Percentiles rank a stretch among this genome's conserved stretches.
Evolutionary conservation across 53 echinoderm and acorn worm species (phyloP).

Genomic region (Echinarachnius parma): DNA sequence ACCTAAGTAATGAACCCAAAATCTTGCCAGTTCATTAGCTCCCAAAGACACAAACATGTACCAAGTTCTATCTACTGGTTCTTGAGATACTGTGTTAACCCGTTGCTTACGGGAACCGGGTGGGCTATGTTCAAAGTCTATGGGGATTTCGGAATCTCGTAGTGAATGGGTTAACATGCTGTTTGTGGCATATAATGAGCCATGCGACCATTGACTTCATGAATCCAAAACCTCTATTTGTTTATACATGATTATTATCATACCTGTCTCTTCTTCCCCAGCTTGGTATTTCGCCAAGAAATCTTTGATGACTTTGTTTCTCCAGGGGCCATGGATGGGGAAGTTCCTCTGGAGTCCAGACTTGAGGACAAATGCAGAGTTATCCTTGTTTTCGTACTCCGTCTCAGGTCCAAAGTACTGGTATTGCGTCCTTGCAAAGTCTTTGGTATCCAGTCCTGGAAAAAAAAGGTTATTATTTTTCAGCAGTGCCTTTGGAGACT

Average conservation of each 20-base stretch:
- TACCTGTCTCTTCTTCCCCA: slow-evolving; percentile 53
- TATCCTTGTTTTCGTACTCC: slow-evolving; percentile 49
- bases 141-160: no score
- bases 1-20: no score
- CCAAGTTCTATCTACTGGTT: no score
- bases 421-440: slow-evolving; percentile 45
- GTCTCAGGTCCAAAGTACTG: slow-evolving; percentile 52
- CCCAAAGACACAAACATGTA: no score
- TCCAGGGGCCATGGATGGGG: slow-evolving; percentile 67
- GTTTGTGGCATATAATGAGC: no score
- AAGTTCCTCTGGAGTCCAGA: slow-evolving; percentile 43
- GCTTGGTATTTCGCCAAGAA: slow-evolving; percentile 48
- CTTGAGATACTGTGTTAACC: no score
- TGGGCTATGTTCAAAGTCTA: no score
- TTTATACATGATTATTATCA: not conserved
- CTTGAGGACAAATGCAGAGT: slow-evolving; percentile 43
- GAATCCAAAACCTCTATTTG: not conserved
- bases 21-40: no score
- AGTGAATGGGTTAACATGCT: no score
- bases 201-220: slow-evolving; percentile 1
- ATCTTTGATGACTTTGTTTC: slow-evolving; percentile 54
- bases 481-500: slow-evolving; percentile 39
- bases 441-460: slow-evolving; percentile 52
- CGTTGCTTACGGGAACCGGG: no score
- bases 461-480: no score